phyloP scores from a whole-genome alignment of 1,140 invertebrate genomes.

The Lordiphosa stackelbergi region DNA sequence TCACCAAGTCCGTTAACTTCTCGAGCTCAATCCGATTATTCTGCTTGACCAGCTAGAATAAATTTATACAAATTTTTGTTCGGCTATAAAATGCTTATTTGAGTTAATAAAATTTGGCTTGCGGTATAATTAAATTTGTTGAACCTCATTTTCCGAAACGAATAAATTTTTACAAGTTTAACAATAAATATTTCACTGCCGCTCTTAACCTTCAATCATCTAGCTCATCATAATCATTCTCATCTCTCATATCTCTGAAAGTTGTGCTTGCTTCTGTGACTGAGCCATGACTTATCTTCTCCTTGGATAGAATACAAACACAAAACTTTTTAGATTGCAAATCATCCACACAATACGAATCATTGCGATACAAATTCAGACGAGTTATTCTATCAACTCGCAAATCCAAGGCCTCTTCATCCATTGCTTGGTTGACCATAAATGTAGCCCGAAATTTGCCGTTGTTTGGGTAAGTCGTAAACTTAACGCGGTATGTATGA shows the following conservation, averaged over 20 bases:
- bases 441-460: slow-evolving; percentile 8
- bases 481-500: slow-evolving; percentile 14
- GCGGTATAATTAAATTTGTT: too few relatives aligned
- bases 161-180: too few relatives aligned
- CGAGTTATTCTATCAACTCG: slow-evolving; percentile 15
- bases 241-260: not conserved
- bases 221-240: slow-evolving; percentile 12
- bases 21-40: too few relatives aligned
- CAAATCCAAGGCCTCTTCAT: not conserved
- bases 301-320: slow-evolving; percentile 4
- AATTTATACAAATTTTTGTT: too few relatives aligned
- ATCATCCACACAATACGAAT: slow-evolving; percentile 18
- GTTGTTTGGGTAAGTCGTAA: slow-evolving; percentile 17
- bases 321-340: slow-evolving; percentile 19
- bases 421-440: not conserved
- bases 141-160: too few relatives aligned
- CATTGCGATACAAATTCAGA: slow-evolving; percentile 6
- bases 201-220: not conserved
- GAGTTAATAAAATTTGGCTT: too few relatives aligned
- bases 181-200: not conserved
- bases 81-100: too few relatives aligned
- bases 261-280: not conserved
- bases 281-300: not conserved
- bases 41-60: too few relatives aligned
- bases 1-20: too few relatives aligned